Evolutionary conservation across 1,140 invertebrate genomes (phyloP).

Genomic region (Phymastichus coffea): DNA sequence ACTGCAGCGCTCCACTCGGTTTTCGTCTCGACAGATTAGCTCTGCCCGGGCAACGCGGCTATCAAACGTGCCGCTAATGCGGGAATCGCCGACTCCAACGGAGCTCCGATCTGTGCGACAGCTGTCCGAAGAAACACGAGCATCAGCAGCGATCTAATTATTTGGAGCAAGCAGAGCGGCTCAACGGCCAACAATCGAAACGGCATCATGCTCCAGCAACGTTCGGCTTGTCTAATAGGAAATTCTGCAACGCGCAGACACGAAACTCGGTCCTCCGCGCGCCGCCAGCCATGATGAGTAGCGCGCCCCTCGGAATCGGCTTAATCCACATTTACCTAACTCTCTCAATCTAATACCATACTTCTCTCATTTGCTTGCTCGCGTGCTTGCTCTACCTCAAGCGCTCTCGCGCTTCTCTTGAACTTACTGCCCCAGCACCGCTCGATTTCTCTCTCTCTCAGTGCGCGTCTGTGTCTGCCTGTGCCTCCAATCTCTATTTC

Average conservation of each 20-base stretch:
- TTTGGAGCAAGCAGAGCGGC: too few relatives aligned
- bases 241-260: not conserved
- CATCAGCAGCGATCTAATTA: too few relatives aligned
- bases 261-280: too few relatives aligned
- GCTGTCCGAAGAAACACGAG: too few relatives aligned
- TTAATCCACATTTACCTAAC: constrained; percentile 18
- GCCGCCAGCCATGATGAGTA: not conserved
- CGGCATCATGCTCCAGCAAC: not conserved
- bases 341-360: constrained; percentile 7
- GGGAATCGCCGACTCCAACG: not conserved
- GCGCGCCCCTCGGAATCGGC: constrained; percentile 12
- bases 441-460: not conserved
- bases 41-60: not conserved
- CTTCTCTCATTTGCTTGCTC: not conserved
- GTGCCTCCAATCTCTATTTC: constrained; percentile 16
- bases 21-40: not conserved
- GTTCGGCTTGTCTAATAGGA: not conserved
- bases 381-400: not conserved
- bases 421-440: too few relatives aligned
- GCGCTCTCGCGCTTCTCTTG: not conserved
- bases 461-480: not conserved
- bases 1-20: not conserved
- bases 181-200: too few relatives aligned
- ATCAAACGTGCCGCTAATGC: not conserved
- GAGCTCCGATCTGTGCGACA: not conserved